A percentile compares a stretch with the other conserved stretches of the same genome.
phyloP scores from a whole-genome alignment of 2,113 vertebrate species.

The Sceloporus tristichus region DNA sequence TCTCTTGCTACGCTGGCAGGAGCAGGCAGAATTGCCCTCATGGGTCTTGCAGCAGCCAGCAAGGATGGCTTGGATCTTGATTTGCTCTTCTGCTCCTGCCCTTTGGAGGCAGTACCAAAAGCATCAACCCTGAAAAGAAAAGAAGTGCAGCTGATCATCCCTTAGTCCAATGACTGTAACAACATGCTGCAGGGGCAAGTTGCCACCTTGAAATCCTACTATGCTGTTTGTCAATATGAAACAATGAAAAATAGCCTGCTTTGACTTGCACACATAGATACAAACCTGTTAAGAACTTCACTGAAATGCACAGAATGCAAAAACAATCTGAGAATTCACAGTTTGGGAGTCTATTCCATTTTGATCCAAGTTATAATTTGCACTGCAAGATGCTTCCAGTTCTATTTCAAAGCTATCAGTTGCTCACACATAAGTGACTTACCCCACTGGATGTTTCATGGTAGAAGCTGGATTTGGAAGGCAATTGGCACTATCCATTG shows the following conservation, averaged over 20 bases:
- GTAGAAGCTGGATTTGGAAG: conserved; percentile 47
- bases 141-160: conserved; percentile 23
- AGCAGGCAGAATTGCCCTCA: conserved; percentile 92
- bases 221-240: not conserved
- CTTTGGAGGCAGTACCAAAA: conserved; percentile 68
- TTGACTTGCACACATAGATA: not conserved
- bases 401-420: not conserved
- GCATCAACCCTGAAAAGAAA: conserved; percentile 71
- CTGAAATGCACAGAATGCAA: conserved; percentile 42
- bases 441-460: conserved; percentile 76
- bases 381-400: conserved; percentile 11
- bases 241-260: not conserved
- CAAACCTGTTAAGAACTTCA: not conserved
- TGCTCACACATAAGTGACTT: conserved; percentile 56
- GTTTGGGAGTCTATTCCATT: conserved; percentile 38
- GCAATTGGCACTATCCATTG: conserved; percentile 38
- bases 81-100: conserved; percentile 75
- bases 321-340: not conserved
- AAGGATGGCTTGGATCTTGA: conserved; percentile 76
- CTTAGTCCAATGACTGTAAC: conserved; percentile 17
- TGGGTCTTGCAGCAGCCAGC: conserved; percentile 84
- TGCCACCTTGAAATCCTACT: not conserved
- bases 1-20: conserved; percentile 79
- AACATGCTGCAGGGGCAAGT: not conserved
- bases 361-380: conserved; percentile 13